Base-by-base conservation (phyloP, 1,140 invertebrate genomes). In the Lordiphosa collinella region DNA sequence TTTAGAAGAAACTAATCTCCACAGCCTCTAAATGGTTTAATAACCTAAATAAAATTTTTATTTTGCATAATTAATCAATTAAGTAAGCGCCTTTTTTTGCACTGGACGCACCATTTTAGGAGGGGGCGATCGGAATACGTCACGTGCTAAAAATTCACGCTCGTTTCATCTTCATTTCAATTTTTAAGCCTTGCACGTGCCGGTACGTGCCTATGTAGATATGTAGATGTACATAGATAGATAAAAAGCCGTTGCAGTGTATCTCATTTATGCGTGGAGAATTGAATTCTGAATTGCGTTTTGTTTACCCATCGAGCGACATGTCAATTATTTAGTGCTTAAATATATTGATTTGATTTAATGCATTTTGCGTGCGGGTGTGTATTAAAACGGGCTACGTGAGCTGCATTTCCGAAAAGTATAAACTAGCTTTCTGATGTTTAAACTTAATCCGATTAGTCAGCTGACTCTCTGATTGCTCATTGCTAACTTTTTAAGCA, bases 11-110 rank as follows among this genome's bases (percentile, higher is more conserved):
- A 25, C 5, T 29, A 8, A 29, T 25, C 22, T 25, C 1, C 18
- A 22, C 1, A 5, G 1, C 5, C 25, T 29, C 8, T 29, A 29
- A 8, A 29, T 29, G 25, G 25, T 29, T 29, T 29, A 29, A 29
- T 29, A 29, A 63, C 18, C 14, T 13, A 10, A 41, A 14, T 16
- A 49, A 52, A 50, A 16, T 50, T 49, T 61, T 60, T 46, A 61
- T 82, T 80, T 82, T 75, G 65, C 76, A 80, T 82, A 80, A 80
- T 80, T 80, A 75, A 80, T 80, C 75, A 82, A 82, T 80, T 80
- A 82, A 82, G 82, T 65, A 41, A 37, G 63, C 60, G 54, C 25
- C 6, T 29, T 29, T 69, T 75, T 80, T 61, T 44, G 55, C 18
- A 22, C 18, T 57, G 54, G 22, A 11, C 14, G 16, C 11, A 37